A percentile compares a stretch with the other conserved stretches of the same genome.
phyloP scores from a whole-genome alignment of 2,797 vertebrate species.

The Anguilla marmorata region DNA sequence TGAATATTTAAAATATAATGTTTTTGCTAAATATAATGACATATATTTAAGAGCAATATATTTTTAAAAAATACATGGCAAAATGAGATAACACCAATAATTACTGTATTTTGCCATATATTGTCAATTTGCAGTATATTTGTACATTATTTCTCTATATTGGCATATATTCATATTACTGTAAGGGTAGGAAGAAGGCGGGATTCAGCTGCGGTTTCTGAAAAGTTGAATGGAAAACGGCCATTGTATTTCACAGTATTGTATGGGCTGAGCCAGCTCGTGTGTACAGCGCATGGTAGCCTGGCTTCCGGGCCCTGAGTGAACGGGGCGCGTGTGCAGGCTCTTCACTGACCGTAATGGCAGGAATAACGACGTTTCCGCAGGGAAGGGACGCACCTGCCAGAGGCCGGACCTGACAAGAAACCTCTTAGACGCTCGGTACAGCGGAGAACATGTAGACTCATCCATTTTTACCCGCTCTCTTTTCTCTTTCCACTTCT shows the following conservation, averaged over 20 bases:
- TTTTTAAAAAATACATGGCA: no score
- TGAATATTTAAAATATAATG: no score
- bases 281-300: constrained; percentile 21
- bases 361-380: constrained; percentile 50
- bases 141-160: not conserved
- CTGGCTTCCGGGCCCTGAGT: constrained; percentile 30
- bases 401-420: constrained; percentile 31
- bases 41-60: no score
- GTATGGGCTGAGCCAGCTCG: not conserved
- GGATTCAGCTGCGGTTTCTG: not conserved
- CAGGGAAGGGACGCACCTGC: constrained; percentile 58
- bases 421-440: not conserved
- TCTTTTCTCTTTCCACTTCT: not conserved
- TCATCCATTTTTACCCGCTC: not conserved
- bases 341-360: not conserved
- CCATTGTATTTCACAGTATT: not conserved
- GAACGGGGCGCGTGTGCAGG: not conserved
- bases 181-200: not conserved
- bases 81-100: no score
- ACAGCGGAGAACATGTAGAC: not conserved
- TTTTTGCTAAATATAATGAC: no score
- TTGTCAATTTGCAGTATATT: not conserved
- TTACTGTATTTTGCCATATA: no score
- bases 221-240: not conserved
- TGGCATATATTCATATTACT: not conserved